Conservation (phyloP, 2,797 vertebrate species). For the Momotus momota region DNA sequence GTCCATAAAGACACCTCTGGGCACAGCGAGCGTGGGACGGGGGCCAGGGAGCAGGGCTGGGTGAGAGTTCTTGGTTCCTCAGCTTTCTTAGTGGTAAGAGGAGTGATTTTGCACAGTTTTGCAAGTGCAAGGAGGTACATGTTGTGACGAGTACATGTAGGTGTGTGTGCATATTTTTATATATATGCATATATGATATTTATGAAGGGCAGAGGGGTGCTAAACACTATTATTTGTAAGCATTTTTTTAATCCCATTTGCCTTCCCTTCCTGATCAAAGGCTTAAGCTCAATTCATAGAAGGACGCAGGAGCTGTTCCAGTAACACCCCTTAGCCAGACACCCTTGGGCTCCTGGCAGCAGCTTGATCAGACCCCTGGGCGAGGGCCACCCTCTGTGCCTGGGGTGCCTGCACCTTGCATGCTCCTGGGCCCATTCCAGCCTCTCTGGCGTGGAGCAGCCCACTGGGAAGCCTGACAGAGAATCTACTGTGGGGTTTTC, state of each 20-base stretch:
- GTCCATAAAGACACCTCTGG: background rate
- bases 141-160: no score
- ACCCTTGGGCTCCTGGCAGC: background rate
- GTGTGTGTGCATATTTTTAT: background rate
- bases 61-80: background rate
- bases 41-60: background rate
- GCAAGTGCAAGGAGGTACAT: background rate
- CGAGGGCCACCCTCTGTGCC: background rate
- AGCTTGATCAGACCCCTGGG: background rate
- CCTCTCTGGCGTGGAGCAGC: background rate
- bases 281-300: background rate
- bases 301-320: background rate
- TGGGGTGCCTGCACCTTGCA: no score
- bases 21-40: accelerated
- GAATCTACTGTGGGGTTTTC: background rate
- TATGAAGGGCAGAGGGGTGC: background rate
- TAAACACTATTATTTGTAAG: background rate
- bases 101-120: accelerated
- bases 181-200: background rate
- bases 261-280: background rate
- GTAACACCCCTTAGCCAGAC: no score
- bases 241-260: background rate
- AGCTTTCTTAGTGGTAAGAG: background rate
- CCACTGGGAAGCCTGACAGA: accelerated
- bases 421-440: accelerated